These are phyloP conservation scores for Trichoplusia ni DNA, from an alignment of 1,140 invertebrate species.

Conservation along the genomic window DNA sequence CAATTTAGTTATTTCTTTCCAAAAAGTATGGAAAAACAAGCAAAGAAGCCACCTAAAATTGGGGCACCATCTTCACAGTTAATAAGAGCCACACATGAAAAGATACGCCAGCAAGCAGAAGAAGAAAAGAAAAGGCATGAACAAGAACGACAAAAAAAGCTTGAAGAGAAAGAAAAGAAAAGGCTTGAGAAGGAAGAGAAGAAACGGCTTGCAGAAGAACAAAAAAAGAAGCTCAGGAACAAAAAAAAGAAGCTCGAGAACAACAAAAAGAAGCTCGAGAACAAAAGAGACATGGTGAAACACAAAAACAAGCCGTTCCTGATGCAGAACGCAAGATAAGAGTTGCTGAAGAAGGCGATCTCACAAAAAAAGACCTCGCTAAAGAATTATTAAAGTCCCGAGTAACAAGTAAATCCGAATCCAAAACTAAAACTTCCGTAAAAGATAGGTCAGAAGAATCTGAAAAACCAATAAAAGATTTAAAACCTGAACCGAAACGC, in stretches of 20 bases:
- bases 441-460: neutral
- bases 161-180: slow-evolving; percentile 10
- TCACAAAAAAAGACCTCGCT: too few relatives aligned
- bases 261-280: too few relatives aligned
- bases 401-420: neutral
- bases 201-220: neutral
- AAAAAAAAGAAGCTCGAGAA: slow-evolving; percentile 21
- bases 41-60: neutral
- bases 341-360: too few relatives aligned
- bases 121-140: slow-evolving; percentile 9
- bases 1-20: slow-evolving; percentile 1
- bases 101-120: slow-evolving; percentile 10
- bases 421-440: neutral
- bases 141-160: slow-evolving; percentile 21
- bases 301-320: too few relatives aligned
- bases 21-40: neutral
- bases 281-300: too few relatives aligned
- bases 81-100: slow-evolving; percentile 19
- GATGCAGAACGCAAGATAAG: too few relatives aligned
- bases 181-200: slow-evolving; percentile 6
- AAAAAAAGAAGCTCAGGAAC: slow-evolving; percentile 3
- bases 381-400: neutral
- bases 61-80: neutral
- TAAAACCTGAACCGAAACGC: neutral
- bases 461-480: neutral